Conservation (phyloP, 2,888 invertebrate species). For the Erannis defoliaria region DNA sequence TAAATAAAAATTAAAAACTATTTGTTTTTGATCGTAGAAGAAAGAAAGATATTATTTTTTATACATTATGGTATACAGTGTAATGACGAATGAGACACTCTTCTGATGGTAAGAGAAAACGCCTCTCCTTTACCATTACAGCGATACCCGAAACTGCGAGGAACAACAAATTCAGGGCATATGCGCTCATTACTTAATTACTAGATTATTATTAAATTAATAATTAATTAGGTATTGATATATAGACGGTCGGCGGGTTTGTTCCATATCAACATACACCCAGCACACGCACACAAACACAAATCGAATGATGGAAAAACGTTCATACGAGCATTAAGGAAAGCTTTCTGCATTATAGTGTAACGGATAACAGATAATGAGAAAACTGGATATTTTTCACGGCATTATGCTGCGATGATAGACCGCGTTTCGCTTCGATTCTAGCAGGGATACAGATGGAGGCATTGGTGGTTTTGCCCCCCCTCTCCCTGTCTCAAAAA, state of each 20-base stretch:
- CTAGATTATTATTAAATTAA: constrained; percentile 1
- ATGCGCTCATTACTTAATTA: too few species aligned
- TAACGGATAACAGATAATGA: constrained; percentile 26
- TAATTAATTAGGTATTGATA: constrained; percentile 3
- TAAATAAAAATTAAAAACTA: too few species aligned
- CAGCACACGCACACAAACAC: constrained; percentile 66
- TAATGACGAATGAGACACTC: too few species aligned
- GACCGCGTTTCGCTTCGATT: constrained; percentile 42
- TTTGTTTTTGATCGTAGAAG: too few species aligned
- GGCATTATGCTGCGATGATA: constrained; percentile 56
- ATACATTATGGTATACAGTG: too few species aligned
- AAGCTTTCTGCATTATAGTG: constrained; percentile 51
- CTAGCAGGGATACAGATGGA: too few species aligned
- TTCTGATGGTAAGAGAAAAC: too few species aligned
- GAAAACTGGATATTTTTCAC: constrained; percentile 49
- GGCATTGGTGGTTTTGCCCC: too few species aligned
- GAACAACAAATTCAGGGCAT: too few species aligned
- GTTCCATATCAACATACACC: constrained; percentile 63
- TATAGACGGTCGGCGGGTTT: constrained; percentile 76
- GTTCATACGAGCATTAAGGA: constrained; percentile 78
- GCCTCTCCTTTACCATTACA: background rate
- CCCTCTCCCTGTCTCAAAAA: too few species aligned
- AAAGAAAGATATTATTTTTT: too few species aligned
- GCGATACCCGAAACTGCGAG: background rate
- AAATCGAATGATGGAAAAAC: constrained; percentile 73